Evolutionary conservation across 2,797 vertebrate species (phyloP), one percentile per base, ranked within the genome.

Genomic region (Acanthopagrus latus): DNA sequence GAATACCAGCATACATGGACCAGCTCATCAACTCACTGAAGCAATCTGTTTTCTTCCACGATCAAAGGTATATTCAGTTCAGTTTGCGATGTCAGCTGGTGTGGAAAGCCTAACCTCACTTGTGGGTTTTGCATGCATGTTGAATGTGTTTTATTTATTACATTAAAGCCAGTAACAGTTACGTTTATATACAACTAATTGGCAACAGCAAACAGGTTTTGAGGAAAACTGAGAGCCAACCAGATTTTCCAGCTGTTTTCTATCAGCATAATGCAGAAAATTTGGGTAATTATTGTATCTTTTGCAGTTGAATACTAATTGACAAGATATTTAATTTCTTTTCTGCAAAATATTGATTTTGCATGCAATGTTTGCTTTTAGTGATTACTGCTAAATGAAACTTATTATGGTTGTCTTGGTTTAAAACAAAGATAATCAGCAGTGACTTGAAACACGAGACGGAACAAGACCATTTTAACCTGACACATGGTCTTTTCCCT

Each of bases 11-110:
- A 0, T 23, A 89, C 18, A 51, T 94, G 18, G 46, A 0, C 33
- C 0, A 85, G 20, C 71, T 95, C 60, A 71, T 92, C 41, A 17
- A 0, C 12, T n/a, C 44, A 11, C 82, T 95, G 64, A 92, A 90
- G n/a, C 0, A 43, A 1, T 0, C 18, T 0, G 0, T 3, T 0
- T 1, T 0, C 23, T 12, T 0, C n/a, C 5, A 2, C 0, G 75
- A 73, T 52, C n/a, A 1, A 63, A 90, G 80, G 88, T 92, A 71
- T 65, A 17, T 54, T 64, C 21, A 27, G 5, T 54, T 60, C 1
- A 47, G 5, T 48, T 55, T 84, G 51, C 64, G 7, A 47, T 10
- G 13, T 62, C 20, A 41, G 27, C 20, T 10, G 33, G 38, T 7
- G 25, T 18, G 17, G 10, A 64, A 64, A 47, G 17, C 5, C 6